phyloP scores from a whole-genome alignment of 2,888 invertebrate genomes.

The Lacanobia wlatinum region DNA sequence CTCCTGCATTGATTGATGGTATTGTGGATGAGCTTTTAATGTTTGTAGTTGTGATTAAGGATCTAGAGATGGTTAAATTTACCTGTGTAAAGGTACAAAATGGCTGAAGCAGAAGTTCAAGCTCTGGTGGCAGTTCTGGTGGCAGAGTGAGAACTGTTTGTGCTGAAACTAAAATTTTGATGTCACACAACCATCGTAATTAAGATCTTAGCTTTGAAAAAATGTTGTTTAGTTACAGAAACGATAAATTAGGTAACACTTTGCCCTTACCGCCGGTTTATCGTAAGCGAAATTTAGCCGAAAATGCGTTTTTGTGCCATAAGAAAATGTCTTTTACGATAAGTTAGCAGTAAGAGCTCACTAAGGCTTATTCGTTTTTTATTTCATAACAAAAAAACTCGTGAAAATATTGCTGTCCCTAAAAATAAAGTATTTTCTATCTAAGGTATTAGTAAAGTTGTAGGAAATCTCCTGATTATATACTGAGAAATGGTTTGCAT shows the following conservation, averaged over 20 bases:
- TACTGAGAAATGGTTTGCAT: too few relatives aligned
- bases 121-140: constrained; percentile 90
- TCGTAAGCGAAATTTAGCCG: too few relatives aligned
- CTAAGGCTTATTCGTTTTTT: too few relatives aligned
- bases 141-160: constrained; percentile 93
- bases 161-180: constrained; percentile 87
- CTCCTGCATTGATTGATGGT: neutral
- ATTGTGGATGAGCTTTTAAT: constrained; percentile 13
- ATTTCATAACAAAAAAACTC: too few relatives aligned
- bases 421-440: too few relatives aligned
- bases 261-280: neutral
- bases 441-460: neutral
- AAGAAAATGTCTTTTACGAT: too few relatives aligned
- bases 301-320: too few relatives aligned
- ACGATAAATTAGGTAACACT: neutral
- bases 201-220: neutral
- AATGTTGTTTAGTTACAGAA: neutral
- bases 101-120: constrained; percentile 91
- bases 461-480: neutral
- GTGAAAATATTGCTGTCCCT: too few relatives aligned
- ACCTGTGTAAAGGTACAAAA: constrained; percentile 91
- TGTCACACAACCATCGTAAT: constrained; percentile 17
- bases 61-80: constrained; percentile 45
- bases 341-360: too few relatives aligned
- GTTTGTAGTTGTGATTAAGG: neutral